A percentile compares a stretch with the other conserved stretches of the same genome.
phyloP scores from a whole-genome alignment of 2,888 invertebrate genomes.

The Drepanosiphum platanoidis region DNA sequence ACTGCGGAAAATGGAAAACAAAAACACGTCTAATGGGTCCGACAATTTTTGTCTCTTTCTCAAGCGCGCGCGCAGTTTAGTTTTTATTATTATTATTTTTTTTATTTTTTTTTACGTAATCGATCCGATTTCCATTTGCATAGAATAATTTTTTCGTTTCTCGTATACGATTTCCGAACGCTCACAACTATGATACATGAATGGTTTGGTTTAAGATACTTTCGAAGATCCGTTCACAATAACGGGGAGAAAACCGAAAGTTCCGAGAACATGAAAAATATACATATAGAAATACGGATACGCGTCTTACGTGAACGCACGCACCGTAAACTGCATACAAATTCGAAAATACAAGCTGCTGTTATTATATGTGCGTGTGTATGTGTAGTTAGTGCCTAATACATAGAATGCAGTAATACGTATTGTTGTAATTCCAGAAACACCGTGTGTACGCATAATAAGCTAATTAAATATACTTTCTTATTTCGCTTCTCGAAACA shows the following conservation, averaged over 20 bases:
- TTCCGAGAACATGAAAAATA: too few relatives aligned
- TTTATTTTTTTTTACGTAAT: slow-evolving; percentile 32
- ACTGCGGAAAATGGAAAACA: slow-evolving; percentile 29
- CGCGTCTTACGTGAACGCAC: background rate
- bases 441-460: slow-evolving; percentile 4
- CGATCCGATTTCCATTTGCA: slow-evolving; percentile 37
- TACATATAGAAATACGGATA: too few relatives aligned
- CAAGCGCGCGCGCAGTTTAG: too few relatives aligned
- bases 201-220: too few relatives aligned
- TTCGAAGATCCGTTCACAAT: too few relatives aligned
- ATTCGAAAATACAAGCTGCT: slow-evolving; percentile 9
- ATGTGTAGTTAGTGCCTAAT: background rate
- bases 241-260: background rate
- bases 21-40: slow-evolving; percentile 41
- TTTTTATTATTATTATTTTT: slow-evolving; percentile 17
- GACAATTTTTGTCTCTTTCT: slow-evolving; percentile 27
- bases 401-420: background rate
- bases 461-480: slow-evolving; percentile 53
- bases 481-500: background rate
- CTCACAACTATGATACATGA: background rate
- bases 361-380: background rate
- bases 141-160: background rate
- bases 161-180: background rate
- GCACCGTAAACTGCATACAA: slow-evolving; percentile 26
- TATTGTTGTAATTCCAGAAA: slow-evolving; percentile 33